phyloP scores from a whole-genome alignment of 1,140 invertebrate genomes.

The Drosophila triauraria region DNA sequence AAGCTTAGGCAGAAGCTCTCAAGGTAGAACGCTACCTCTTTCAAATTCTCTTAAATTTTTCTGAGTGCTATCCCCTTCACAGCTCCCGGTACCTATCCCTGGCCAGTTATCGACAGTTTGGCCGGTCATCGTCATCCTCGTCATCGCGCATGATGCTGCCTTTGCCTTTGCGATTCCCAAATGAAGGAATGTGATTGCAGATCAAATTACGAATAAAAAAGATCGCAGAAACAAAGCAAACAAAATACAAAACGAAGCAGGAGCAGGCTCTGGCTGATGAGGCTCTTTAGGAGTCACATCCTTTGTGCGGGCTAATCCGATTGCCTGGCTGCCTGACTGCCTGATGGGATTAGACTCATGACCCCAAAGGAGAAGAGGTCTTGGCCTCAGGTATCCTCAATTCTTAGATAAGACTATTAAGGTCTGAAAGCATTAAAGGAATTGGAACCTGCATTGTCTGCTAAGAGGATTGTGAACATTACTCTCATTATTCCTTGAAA shows the following conservation, averaged over 20 bases:
- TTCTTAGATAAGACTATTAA: conserved; percentile 9
- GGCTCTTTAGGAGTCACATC: conserved; percentile 3
- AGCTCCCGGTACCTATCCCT: not conserved
- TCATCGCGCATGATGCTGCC: conserved; percentile 7
- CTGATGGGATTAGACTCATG: conserved; percentile 3
- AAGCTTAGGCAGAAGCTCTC: too few relatives aligned
- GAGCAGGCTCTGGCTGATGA: too few relatives aligned
- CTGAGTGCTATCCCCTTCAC: not conserved
- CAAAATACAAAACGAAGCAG: not conserved
- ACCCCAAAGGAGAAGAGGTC: not conserved
- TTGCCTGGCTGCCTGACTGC: conserved; percentile 1
- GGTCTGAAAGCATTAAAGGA: not conserved
- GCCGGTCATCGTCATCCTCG: conserved; percentile 14
- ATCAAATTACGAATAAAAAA: conserved; percentile 18
- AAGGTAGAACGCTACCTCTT: too few relatives aligned
- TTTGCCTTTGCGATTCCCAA: not conserved
- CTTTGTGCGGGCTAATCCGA: conserved; percentile 26
- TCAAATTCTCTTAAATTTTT: not conserved
- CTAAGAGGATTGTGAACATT: not conserved
- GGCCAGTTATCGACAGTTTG: conserved; percentile 13
- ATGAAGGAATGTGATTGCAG: conserved; percentile 20
- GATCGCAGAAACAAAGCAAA: not conserved
- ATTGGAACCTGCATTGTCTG: not conserved
- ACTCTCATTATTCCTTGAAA: too few relatives aligned
- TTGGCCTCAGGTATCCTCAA: not conserved